These are phyloP conservation scores for Heptranchias perlo DNA, from an alignment of 2,113 vertebrate genomes.

Conservation along the genomic window DNA sequence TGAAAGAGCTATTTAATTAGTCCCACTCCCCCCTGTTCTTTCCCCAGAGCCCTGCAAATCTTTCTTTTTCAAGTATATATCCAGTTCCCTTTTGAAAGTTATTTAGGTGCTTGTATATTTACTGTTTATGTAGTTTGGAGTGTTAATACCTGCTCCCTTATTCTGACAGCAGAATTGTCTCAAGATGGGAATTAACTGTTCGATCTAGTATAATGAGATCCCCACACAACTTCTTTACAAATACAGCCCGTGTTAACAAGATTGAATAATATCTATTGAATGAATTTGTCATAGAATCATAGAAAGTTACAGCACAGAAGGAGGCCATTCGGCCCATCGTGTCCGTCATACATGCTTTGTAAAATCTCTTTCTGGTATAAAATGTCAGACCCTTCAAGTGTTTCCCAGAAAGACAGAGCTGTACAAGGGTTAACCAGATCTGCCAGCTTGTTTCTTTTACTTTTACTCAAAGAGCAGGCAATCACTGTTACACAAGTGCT, in stretches of 20 bases:
- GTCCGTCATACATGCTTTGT: background rate
- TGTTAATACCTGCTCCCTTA: background rate
- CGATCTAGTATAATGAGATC: background rate
- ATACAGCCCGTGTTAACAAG: background rate
- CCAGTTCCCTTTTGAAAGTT: background rate
- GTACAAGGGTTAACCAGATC: background rate
- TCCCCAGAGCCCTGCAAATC: too few species aligned
- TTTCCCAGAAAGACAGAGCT: background rate
- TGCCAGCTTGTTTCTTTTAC: background rate
- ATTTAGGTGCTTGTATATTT: background rate
- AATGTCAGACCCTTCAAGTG: background rate
- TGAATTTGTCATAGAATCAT: too few species aligned
- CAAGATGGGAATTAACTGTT: background rate
- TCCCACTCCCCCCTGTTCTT: too few species aligned
- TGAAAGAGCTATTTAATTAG: too few species aligned
- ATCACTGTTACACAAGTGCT: background rate
- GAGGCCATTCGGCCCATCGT: too few species aligned
- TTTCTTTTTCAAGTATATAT: too few species aligned
- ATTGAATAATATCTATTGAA: background rate
- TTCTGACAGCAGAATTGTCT: background rate
- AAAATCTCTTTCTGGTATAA: background rate
- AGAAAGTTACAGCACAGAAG: too few species aligned
- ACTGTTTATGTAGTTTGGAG: background rate
- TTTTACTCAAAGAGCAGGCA: background rate
- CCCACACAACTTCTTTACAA: background rate